phyloP scores from a whole-genome alignment of 2,113 vertebrate genomes.

The Fregetta grallaria region DNA sequence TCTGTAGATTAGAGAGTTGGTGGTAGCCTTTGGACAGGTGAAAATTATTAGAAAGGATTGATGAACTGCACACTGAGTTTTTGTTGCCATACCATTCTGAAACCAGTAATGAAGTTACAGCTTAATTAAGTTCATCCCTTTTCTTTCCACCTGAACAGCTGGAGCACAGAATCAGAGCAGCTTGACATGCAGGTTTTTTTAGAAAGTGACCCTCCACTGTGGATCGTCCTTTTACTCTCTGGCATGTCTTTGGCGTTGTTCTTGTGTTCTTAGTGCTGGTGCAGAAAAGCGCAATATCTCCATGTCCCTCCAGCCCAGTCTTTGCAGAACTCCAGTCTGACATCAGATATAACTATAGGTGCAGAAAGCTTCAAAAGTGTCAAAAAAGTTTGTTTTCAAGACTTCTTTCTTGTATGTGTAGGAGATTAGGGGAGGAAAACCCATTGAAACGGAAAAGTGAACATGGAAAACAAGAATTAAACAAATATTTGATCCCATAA shows the following conservation, averaged over 20 bases:
- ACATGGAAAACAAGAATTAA: conserved; percentile 33
- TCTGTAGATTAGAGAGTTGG: not conserved
- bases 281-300: not conserved
- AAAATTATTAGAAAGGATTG: not conserved
- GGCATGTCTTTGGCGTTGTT: not conserved
- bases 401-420: not conserved
- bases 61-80: not conserved
- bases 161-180: not conserved
- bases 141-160: not conserved
- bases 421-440: not conserved
- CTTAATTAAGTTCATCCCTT: not conserved
- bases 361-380: not conserved
- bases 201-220: not conserved
- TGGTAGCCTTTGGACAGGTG: not conserved
- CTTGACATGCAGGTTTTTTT: not conserved
- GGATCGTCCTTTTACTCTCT: not conserved
- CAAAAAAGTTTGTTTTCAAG: not conserved
- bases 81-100: not conserved
- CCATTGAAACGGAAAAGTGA: not conserved
- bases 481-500: conserved; percentile 52
- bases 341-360: not conserved
- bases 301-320: not conserved
- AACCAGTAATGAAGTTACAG: not conserved
- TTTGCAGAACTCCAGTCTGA: not conserved
- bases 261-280: not conserved